Base-by-base conservation (phyloP, 2,888 invertebrate species). In the Anaspis maculata region DNA sequence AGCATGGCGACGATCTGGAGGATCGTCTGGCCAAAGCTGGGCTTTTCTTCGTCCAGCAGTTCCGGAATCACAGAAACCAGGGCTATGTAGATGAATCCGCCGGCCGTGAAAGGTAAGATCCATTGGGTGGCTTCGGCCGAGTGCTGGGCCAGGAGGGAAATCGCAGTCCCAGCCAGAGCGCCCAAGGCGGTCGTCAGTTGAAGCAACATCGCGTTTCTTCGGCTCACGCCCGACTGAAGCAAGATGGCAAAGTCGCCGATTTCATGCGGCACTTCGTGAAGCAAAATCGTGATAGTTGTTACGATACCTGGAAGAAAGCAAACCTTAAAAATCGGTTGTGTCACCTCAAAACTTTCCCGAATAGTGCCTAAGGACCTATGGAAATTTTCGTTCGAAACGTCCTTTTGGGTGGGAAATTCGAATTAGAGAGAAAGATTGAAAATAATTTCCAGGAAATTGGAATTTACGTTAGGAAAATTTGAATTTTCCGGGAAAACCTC, bases 41-140 rank as follows among this genome's bases (percentile, higher is more conserved):
- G 79, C 41, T 65, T 63, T n/a, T 79, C 76, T 55, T 94, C 91
- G 60, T 89, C 87, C 45, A 99, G 71, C 27, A 99, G 73, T 67
- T 98, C 97, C 5, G 98, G 98, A 58, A 99, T 88, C 13, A 99
- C 94, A 42, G 96, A 96, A 0, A 99, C 98, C 11, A 97, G 91
- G 12, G 98, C 98, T 53, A 99, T 97, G 64, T 99, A 99, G 62
- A 99, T 98, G 62, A 99, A 99, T n/a, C 98, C 95, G 44, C 92
- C 96, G 25, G 96, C 96, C 13, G 96, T 97, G 54, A 99, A 97
- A 9, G 98, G 97, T 34, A 99, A 69, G 32, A 98, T 87, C 78
- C 95, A 90, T 3, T 81, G 76, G 6, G 85, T 80, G 2, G 88
- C 83, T 36, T 79, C 79, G 58, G 72, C 71, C 21, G 72, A 70